A percentile compares a stretch with the other conserved stretches of the same genome.
Conservation (phyloP, 2,888 invertebrate species). For the Nephrotoma appendiculata region DNA sequence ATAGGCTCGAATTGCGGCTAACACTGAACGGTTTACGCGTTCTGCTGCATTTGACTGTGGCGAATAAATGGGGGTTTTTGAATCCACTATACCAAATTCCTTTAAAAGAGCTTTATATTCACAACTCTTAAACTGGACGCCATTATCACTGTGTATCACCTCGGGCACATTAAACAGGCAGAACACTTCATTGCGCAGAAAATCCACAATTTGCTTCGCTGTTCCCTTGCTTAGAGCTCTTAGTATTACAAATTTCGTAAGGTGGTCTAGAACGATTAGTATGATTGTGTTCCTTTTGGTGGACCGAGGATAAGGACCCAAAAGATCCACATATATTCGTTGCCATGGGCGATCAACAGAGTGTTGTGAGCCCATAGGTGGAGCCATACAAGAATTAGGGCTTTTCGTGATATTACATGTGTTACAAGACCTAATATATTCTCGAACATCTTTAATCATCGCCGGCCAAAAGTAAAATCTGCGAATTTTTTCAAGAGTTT, state of each 20-base stretch:
- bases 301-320: background rate
- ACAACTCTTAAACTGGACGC: slow-evolving; percentile 14
- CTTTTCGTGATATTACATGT: slow-evolving; percentile 8
- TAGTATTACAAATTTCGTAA: slow-evolving; percentile 10
- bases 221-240: slow-evolving; percentile 3
- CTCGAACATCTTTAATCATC: slow-evolving; percentile 8
- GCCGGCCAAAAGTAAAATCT: slow-evolving; percentile 7
- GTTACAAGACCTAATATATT: slow-evolving; percentile 8
- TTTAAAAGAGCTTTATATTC: slow-evolving; percentile 6
- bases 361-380: slow-evolving; percentile 8
- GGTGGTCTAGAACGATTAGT: slow-evolving; percentile 8
- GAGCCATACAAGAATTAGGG: background rate
- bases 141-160: slow-evolving; percentile 17
- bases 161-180: slow-evolving; percentile 8
- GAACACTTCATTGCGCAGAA: slow-evolving; percentile 15
- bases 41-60: slow-evolving; percentile 23
- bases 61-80: slow-evolving; percentile 17
- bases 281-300: slow-evolving; percentile 3
- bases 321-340: background rate
- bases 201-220: slow-evolving; percentile 2
- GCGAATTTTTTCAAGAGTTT: no score
- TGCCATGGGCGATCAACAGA: background rate
- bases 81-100: slow-evolving; percentile 12
- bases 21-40: slow-evolving; percentile 19
- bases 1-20: slow-evolving; percentile 16